Evolutionary conservation across 2,888 invertebrate genomes (phyloP).

Genomic region (Conus canariensis): DNA sequence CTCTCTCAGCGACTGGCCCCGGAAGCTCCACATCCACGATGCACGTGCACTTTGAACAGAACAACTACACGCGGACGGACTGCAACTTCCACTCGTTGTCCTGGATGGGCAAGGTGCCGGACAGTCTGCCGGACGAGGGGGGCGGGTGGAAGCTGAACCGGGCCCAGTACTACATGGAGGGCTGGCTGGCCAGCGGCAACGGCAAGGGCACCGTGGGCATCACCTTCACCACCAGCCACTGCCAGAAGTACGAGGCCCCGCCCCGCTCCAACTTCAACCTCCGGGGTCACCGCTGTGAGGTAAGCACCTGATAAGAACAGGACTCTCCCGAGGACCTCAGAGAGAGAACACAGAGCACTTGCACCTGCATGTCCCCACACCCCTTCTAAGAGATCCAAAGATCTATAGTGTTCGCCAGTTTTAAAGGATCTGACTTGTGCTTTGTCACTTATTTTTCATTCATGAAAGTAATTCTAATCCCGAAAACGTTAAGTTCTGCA

Average conservation of each 20-base stretch:
- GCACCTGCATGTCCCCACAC: too few species aligned
- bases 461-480: too few species aligned
- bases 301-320: conserved; percentile 76
- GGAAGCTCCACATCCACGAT: conserved; percentile 80
- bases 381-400: too few species aligned
- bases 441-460: too few species aligned
- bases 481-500: too few species aligned
- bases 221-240: conserved; percentile 96
- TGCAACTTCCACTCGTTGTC: conserved; percentile 95
- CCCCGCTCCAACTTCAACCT: conserved; percentile 97
- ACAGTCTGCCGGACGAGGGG: conserved; percentile 92
- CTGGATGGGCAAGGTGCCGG: conserved; percentile 99
- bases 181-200: conserved; percentile 97
- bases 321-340: too few species aligned
- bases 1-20: too few species aligned
- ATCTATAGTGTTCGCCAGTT: too few species aligned
- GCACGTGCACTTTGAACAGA: conserved; percentile 98
- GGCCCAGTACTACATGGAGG: conserved; percentile 97
- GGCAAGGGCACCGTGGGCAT: conserved; percentile 94
- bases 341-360: background rate
- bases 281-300: conserved; percentile 96
- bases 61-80: conserved; percentile 95
- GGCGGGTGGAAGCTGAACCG: conserved; percentile 95
- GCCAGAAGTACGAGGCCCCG: conserved; percentile 88
- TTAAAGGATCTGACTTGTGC: too few species aligned